Conservation (phyloP, 2,113 vertebrate species). For the Donacobius atricapilla region DNA sequence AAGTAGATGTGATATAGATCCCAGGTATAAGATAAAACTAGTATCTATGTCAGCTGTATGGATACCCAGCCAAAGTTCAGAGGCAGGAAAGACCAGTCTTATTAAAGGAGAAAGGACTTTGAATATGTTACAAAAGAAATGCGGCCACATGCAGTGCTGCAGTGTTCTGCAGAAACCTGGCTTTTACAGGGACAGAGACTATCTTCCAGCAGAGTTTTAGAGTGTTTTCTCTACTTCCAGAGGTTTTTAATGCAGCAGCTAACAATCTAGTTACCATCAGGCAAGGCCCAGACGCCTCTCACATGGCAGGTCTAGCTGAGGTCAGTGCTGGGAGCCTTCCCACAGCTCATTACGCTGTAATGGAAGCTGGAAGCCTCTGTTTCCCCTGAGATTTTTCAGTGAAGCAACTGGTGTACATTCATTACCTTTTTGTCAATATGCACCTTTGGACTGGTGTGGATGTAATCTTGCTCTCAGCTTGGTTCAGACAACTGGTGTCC, state of each 20-base stretch:
- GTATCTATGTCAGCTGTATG: neutral
- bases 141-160: fast-evolving
- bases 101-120: neutral
- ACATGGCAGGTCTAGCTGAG: neutral
- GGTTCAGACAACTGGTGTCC: neutral
- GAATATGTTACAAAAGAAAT: neutral
- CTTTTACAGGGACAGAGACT: neutral
- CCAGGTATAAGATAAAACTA: neutral
- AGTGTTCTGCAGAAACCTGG: neutral
- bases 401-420: neutral
- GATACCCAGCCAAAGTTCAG: neutral
- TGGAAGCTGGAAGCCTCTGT: neutral
- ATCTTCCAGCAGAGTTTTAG: neutral
- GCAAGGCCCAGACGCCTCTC: neutral
- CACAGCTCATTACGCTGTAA: fast-evolving
- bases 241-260: neutral
- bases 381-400: neutral
- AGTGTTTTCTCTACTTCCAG: neutral
- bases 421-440: neutral
- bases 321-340: neutral
- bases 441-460: neutral
- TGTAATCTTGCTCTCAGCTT: neutral
- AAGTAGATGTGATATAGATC: neutral
- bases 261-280: neutral
- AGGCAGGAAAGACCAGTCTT: neutral